phyloP scores from a whole-genome alignment of 1,140 invertebrate genomes.

The Protaetia brevitarsis region DNA sequence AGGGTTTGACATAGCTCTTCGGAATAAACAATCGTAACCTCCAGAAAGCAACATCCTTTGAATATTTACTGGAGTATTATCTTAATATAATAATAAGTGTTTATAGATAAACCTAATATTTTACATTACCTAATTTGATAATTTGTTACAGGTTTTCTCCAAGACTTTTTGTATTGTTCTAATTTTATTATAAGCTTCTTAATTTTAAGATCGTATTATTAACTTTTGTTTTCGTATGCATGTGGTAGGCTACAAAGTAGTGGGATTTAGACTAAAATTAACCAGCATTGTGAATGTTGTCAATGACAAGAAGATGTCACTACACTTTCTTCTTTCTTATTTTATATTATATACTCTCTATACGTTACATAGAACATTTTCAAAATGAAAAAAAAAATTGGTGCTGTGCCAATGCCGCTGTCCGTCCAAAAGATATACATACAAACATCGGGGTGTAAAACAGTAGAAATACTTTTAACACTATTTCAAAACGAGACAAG shows the following conservation, averaged over 20 bases:
- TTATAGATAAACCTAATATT: no score
- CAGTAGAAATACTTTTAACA: not conserved
- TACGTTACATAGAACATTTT: not conserved
- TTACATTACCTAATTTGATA: no score
- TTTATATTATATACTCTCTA: not conserved
- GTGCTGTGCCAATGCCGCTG: not conserved
- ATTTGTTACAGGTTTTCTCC: no score
- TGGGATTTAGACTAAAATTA: slow-evolving; percentile 2
- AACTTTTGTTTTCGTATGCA: not conserved
- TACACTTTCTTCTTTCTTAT: not conserved
- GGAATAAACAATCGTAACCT: no score
- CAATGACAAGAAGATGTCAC: not conserved
- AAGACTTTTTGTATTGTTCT: no score
- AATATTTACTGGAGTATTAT: no score
- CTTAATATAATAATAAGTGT: no score
- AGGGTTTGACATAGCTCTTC: no score
- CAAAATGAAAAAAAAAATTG: not conserved
- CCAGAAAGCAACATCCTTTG: not conserved
- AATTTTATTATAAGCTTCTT: no score
- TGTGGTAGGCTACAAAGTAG: not conserved
- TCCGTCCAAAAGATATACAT: not conserved
- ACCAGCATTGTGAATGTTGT: not conserved
- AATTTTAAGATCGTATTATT: slow-evolving; percentile 2
- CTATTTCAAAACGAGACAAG: not conserved
- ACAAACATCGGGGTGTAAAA: not conserved